Evolutionary conservation across 2,888 invertebrate genomes (phyloP).

Genomic region (Hoplodrina blanda): DNA sequence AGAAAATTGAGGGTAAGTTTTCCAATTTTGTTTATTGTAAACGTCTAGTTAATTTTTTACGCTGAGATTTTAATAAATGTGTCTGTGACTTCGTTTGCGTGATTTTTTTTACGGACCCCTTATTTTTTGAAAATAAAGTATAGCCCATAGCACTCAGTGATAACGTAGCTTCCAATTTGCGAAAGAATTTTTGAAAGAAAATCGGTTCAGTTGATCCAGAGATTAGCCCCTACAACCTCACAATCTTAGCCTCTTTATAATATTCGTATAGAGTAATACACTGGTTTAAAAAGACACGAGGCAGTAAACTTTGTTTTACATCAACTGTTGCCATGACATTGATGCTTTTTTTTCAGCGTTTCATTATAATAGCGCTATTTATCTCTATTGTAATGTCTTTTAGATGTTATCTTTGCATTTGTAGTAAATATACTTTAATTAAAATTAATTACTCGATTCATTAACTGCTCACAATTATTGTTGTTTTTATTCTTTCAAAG

Average conservation of each 20-base stretch:
- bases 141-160: too few relatives aligned
- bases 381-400: conserved; percentile 49
- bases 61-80: too few relatives aligned
- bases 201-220: too few relatives aligned
- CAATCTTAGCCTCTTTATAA: too few relatives aligned
- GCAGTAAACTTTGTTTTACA: conserved; percentile 16
- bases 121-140: too few relatives aligned
- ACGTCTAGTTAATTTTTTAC: too few relatives aligned
- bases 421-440: conserved; percentile 53
- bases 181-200: too few relatives aligned
- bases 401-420: conserved; percentile 59
- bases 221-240: too few relatives aligned
- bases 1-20: conserved; percentile 92
- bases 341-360: conserved; percentile 37
- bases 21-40: neutral
- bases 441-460: conserved; percentile 45
- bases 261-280: too few relatives aligned
- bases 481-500: conserved; percentile 20
- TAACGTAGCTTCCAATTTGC: too few relatives aligned
- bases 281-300: conserved; percentile 20
- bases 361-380: conserved; percentile 34
- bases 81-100: too few relatives aligned
- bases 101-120: too few relatives aligned
- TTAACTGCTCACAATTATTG: conserved; percentile 31
- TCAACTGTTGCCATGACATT: conserved; percentile 23